Evolutionary conservation across 2,888 invertebrate species (phyloP).

Genomic region (Eilema caniola): DNA sequence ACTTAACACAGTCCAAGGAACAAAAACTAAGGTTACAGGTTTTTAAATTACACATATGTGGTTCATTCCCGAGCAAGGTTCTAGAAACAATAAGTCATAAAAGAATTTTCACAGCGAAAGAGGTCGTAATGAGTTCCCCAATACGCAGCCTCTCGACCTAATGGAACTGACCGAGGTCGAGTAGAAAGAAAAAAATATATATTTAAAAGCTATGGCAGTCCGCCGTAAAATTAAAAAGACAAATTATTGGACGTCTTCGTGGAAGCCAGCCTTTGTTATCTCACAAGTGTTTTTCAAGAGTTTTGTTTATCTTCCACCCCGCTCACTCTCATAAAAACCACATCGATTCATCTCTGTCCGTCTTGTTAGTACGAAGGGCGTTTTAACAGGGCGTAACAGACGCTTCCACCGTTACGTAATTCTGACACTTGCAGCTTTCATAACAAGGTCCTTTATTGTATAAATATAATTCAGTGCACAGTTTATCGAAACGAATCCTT

Average conservation of each 20-base stretch:
- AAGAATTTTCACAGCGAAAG: conserved; percentile 75
- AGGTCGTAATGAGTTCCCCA: conserved; percentile 79
- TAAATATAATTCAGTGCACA: conserved; percentile 68
- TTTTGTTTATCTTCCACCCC: conserved; percentile 78
- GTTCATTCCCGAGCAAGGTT: conserved; percentile 66
- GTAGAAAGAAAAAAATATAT: conserved; percentile 74
- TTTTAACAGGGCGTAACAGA: conserved; percentile 83
- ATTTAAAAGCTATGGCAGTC: conserved; percentile 84
- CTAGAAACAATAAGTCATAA: conserved; percentile 82
- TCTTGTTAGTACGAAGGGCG: conserved; percentile 83
- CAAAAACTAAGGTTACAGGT: conserved; percentile 49
- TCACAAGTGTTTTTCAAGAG: conserved; percentile 87
- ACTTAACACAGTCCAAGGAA: conserved; percentile 39
- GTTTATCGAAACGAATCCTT: conserved; percentile 73
- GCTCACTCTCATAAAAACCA: conserved; percentile 65
- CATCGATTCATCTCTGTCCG: conserved; percentile 75
- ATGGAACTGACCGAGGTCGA: conserved; percentile 79
- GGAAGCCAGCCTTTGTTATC: conserved; percentile 86
- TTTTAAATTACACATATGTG: conserved; percentile 60
- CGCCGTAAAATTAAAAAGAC: conserved; percentile 87
- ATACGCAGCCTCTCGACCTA: conserved; percentile 76
- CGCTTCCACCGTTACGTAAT: conserved; percentile 84
- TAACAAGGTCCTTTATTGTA: conserved; percentile 84
- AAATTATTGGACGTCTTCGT: conserved; percentile 87
- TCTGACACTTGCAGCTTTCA: conserved; percentile 83